Conservation (phyloP, 2,113 vertebrate species). For the Pelvicachromis taeniatus region DNA sequence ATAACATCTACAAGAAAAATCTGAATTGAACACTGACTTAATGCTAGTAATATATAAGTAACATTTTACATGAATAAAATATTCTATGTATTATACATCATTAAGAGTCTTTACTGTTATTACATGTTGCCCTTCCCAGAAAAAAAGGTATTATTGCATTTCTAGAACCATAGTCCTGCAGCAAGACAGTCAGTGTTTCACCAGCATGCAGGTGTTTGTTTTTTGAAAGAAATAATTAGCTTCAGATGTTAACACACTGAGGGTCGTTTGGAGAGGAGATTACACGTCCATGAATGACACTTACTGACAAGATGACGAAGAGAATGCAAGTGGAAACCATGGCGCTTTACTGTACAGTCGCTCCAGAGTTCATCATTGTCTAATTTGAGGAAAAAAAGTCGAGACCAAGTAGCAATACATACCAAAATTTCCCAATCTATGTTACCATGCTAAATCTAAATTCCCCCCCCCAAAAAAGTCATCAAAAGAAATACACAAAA, state of each 20-base stretch:
- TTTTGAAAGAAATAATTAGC: constrained; percentile 23
- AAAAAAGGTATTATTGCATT: constrained; percentile 77
- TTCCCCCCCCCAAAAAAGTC: not conserved
- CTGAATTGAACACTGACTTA: constrained; percentile 47
- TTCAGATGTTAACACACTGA: constrained; percentile 45
- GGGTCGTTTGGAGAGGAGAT: constrained; percentile 50
- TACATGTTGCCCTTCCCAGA: constrained; percentile 67
- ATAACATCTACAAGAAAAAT: constrained; percentile 60
- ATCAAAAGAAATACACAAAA: not conserved
- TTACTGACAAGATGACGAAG: constrained; percentile 39
- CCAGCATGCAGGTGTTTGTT: constrained; percentile 20
- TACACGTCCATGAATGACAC: constrained; percentile 51
- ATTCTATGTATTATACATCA: constrained; percentile 72
- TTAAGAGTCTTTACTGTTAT: constrained; percentile 63
- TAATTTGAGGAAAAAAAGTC: not conserved
- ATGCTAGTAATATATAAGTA: constrained; percentile 68
- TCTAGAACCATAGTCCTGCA: constrained; percentile 58
- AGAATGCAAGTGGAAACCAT: constrained; percentile 26
- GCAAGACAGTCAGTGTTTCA: constrained; percentile 10
- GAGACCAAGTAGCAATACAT: not conserved
- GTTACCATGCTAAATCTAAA: constrained; percentile 11
- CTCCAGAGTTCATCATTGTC: constrained; percentile 2
- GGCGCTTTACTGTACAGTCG: constrained; percentile 22
- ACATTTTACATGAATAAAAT: constrained; percentile 73
- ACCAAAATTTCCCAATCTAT: not conserved